Evolutionary conservation across 2,113 vertebrate genomes (phyloP).

Genomic region (Euleptes europaea): DNA sequence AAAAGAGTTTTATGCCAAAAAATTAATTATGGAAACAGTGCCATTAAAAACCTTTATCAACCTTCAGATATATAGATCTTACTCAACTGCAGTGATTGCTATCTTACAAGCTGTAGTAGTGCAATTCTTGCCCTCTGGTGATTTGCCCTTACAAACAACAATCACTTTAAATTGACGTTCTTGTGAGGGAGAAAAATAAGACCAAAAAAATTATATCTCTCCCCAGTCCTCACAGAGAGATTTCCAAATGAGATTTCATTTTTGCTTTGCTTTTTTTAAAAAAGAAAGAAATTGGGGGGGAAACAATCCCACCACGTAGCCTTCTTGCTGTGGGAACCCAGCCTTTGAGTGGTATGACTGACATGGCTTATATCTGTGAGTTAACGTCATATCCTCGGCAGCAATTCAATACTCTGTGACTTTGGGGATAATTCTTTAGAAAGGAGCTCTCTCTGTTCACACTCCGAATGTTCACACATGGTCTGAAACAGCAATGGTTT

Average conservation of each 20-base stretch:
- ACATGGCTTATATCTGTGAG: constrained; percentile 9
- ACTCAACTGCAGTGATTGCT: constrained; percentile 28
- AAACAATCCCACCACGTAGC: neutral
- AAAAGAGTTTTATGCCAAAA: neutral
- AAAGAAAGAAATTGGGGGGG: neutral
- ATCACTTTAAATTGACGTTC: constrained; percentile 23
- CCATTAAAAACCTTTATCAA: constrained; percentile 4
- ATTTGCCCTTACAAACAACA: constrained; percentile 50
- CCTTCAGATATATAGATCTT: no score
- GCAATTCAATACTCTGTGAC: neutral
- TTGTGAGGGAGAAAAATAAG: constrained; percentile 36
- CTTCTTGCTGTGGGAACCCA: constrained; percentile 45
- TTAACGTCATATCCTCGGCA: neutral
- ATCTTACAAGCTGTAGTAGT: constrained; percentile 25
- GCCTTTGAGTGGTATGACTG: constrained; percentile 6
- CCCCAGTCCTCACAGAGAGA: neutral
- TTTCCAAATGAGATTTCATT: neutral
- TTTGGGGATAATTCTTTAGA: constrained; percentile 15
- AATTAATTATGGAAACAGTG: neutral
- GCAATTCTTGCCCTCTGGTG: neutral
- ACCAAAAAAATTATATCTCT: constrained; percentile 17
- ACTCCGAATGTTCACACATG: neutral
- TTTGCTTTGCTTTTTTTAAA: neutral
- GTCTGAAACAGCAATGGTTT: neutral
- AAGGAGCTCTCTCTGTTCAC: neutral